Conservation (phyloP, 2,113 vertebrate species). For the Himantopus leucocephalus region DNA sequence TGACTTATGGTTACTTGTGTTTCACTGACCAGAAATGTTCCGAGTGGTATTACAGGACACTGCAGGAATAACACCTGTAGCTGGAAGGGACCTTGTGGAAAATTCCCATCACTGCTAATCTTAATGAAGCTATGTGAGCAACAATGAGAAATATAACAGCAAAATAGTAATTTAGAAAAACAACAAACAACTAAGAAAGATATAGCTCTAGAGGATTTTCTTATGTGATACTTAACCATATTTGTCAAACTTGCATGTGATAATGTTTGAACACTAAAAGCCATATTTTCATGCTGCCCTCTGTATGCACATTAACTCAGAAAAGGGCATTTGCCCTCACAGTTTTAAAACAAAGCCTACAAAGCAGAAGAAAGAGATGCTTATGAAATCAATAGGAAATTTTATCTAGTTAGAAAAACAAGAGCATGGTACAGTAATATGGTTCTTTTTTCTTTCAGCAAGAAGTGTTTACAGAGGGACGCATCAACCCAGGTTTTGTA, state of each 20-base stretch:
- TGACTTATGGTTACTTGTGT: neutral
- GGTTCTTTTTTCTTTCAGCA: neutral
- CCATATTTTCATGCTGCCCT: neutral
- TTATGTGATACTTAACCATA: neutral
- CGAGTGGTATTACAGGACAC: neutral
- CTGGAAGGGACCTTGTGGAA: neutral
- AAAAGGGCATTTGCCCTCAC: neutral
- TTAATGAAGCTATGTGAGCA: neutral
- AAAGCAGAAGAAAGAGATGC: neutral
- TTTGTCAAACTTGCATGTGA: neutral
- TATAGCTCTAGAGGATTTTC: neutral
- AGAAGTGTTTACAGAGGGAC: neutral
- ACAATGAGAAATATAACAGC: neutral
- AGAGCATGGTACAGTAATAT: neutral
- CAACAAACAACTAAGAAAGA: neutral
- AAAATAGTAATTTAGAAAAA: neutral
- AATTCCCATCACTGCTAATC: neutral
- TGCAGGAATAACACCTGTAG: neutral
- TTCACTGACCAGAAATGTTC: neutral
- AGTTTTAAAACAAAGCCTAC: neutral
- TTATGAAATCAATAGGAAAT: neutral
- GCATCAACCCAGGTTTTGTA: neutral
- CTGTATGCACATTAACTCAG: neutral
- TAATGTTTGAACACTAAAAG: neutral
- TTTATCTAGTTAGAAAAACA: neutral